Conservation (phyloP, 2,113 vertebrate genomes). For the human region GRCh38 chr2:230810501-230811000, state of each 20-base stretch:
- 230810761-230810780: background rate
- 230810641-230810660: background rate
- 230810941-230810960: fast-evolving
- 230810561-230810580: background rate
- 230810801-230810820: background rate
- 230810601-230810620: background rate
- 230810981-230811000: background rate
- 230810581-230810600: background rate
- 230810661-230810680: background rate
- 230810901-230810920: background rate
- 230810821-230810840: background rate
- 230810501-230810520: background rate
- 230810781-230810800: background rate
- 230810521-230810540: background rate
- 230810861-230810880: background rate
- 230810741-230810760: background rate
- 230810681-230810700: background rate
- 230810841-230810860: background rate
- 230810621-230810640: background rate
- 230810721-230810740: background rate
- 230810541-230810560: background rate
- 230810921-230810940: background rate
- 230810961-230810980: background rate
- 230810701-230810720: background rate
- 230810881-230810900: background rate